A percentile compares a stretch with the other conserved stretches of the same genome.
phyloP scores from a whole-genome alignment of 2,888 invertebrate genomes.

The Hoplodrina blanda region DNA sequence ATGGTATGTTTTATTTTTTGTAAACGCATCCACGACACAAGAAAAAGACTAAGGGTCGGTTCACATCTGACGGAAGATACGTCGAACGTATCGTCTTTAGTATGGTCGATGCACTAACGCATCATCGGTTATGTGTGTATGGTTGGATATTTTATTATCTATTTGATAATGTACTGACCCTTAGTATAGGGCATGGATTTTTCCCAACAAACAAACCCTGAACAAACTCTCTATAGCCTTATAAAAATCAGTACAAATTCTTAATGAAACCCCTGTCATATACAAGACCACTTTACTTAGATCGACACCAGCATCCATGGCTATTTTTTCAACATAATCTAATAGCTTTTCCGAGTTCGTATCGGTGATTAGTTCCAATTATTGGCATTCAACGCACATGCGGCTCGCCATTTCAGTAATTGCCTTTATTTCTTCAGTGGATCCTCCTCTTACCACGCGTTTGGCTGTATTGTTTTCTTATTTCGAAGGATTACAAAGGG shows the following conservation, averaged over 20 bases:
- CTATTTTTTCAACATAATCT: constrained; percentile 54
- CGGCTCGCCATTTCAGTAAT: constrained; percentile 78
- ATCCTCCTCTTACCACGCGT: constrained; percentile 39
- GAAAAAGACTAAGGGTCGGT: too few relatives aligned
- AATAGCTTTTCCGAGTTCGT: constrained; percentile 65
- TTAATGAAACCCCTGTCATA: constrained; percentile 11
- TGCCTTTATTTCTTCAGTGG: constrained; percentile 76
- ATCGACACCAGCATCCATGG: constrained; percentile 9
- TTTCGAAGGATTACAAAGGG: constrained; percentile 37
- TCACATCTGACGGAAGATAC: too few relatives aligned
- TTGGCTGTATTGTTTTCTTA: constrained; percentile 42
- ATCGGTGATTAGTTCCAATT: constrained; percentile 80
- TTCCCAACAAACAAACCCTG: too few relatives aligned
- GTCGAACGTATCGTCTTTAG: too few relatives aligned
- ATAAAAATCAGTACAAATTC: constrained; percentile 18
- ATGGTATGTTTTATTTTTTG: too few relatives aligned
- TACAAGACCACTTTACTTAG: constrained; percentile 33
- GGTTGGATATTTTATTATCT: too few relatives aligned
- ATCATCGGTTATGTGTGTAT: too few relatives aligned
- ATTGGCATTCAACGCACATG: constrained; percentile 82
- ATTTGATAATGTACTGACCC: too few relatives aligned
- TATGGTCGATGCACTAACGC: too few relatives aligned
- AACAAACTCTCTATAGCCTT: not conserved
- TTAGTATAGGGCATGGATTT: too few relatives aligned
- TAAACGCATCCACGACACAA: too few relatives aligned